phyloP scores from a whole-genome alignment of 2,888 invertebrate species.

The Villa cingulata region DNA sequence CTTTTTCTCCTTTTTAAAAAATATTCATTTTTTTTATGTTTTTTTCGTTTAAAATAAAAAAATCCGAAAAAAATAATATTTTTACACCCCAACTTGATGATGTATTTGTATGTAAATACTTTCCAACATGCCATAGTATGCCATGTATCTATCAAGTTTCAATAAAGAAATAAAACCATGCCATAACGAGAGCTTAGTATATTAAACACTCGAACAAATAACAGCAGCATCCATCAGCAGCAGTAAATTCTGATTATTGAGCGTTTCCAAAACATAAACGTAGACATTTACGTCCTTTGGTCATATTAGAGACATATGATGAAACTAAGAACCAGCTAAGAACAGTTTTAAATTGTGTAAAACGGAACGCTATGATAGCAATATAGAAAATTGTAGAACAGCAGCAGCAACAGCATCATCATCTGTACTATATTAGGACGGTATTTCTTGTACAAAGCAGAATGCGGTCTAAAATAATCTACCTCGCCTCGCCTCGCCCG shows the following conservation, averaged over 20 bases:
- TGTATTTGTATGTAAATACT: conserved; percentile 4
- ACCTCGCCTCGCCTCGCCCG: too few relatives aligned
- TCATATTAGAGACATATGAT: conserved; percentile 4
- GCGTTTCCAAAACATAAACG: neutral
- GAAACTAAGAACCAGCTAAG: neutral
- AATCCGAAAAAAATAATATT: conserved; percentile 3
- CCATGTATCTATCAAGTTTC: conserved; percentile 7
- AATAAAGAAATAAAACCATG: conserved; percentile 8
- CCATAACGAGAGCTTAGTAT: conserved; percentile 6
- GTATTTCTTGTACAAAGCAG: too few relatives aligned
- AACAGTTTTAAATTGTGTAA: too few relatives aligned
- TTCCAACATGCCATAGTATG: too few relatives aligned
- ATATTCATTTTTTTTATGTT: too few relatives aligned
- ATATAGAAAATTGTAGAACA: neutral
- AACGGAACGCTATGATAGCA: too few relatives aligned
- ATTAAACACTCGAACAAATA: conserved; percentile 5
- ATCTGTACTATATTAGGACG: too few relatives aligned
- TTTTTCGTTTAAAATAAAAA: too few relatives aligned
- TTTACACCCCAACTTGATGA: conserved; percentile 9
- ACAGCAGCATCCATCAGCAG: neutral
- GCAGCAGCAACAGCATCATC: conserved; percentile 1
- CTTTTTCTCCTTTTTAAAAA: conserved; percentile 2
- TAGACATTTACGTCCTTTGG: conserved; percentile 3
- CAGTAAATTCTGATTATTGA: neutral
- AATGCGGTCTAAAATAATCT: neutral